These are phyloP conservation scores for Alectoris magna DNA, from an alignment of 2,797 vertebrate genomes.

Conservation along the genomic window DNA sequence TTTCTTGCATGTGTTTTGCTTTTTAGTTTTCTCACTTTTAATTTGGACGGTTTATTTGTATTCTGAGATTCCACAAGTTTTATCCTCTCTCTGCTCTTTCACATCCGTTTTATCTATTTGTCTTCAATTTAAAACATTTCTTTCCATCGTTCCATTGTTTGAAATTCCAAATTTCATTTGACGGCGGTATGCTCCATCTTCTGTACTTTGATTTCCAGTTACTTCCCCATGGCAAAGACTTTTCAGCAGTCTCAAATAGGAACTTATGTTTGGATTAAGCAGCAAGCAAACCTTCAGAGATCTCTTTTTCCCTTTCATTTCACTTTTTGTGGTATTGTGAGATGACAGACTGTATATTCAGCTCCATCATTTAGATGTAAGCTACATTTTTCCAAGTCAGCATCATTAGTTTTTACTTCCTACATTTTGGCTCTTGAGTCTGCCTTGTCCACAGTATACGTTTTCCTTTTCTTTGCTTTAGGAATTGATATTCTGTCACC, in stretches of 20 bases:
- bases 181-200: not conserved
- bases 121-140: not conserved
- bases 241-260: not conserved
- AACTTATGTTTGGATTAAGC: not conserved
- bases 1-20: not conserved
- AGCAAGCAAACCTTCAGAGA: not conserved
- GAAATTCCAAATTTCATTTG: not conserved
- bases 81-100: not conserved
- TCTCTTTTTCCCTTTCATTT: not conserved
- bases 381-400: not conserved
- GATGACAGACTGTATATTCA: not conserved
- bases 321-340: not conserved
- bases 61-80: not conserved
- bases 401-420: not conserved
- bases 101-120: not conserved
- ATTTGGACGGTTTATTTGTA: not conserved
- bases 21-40: not conserved
- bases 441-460: not conserved
- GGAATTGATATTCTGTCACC: not conserved
- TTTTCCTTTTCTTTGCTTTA: not conserved
- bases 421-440: not conserved
- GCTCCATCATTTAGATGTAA: not conserved
- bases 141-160: not conserved
- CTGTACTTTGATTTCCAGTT: not conserved
- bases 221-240: not conserved